Percentiles rank a stretch among this genome's conserved stretches.
These are phyloP conservation scores for Drosophila bocki DNA, from an alignment of 1,140 invertebrate species.

Conservation along the genomic window DNA sequence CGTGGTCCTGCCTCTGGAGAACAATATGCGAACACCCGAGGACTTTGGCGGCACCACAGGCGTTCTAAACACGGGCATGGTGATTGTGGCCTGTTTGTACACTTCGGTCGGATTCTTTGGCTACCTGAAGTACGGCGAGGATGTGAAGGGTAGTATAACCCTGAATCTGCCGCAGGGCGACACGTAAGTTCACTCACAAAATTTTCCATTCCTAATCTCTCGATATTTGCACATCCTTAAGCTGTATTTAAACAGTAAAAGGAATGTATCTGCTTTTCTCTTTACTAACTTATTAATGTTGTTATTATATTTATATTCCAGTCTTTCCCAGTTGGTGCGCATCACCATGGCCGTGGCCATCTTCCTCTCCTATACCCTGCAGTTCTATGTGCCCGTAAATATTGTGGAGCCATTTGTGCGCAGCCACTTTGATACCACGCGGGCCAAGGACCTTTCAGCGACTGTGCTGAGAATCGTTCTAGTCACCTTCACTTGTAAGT, in stretches of 20 bases:
- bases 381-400: conserved; percentile 96
- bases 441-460: conserved; percentile 88
- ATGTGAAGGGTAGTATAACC: conserved; percentile 92
- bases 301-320: conserved; percentile 84
- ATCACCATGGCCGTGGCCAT: conserved; percentile 94
- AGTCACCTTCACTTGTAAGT: conserved; percentile 93
- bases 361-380: conserved; percentile 94
- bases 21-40: conserved; percentile 94
- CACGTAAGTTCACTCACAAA: conserved; percentile 87
- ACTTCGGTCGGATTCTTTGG: conserved; percentile 96
- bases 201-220: conserved; percentile 5
- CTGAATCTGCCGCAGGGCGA: conserved; percentile 91
- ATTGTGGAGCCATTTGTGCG: conserved; percentile 93
- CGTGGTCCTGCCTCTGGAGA: conserved; percentile 91
- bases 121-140: conserved; percentile 94
- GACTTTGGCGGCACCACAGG: conserved; percentile 93
- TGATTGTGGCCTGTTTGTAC: conserved; percentile 92
- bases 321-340: conserved; percentile 92
- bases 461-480: conserved; percentile 89
- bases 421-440: conserved; percentile 87
- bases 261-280: no score
- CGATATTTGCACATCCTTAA: no score
- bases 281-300: not conserved
- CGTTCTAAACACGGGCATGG: conserved; percentile 95
- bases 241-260: no score